Evolutionary conservation across 2,797 vertebrate species (phyloP).

Genomic region (Urosaurus nigricauda): DNA sequence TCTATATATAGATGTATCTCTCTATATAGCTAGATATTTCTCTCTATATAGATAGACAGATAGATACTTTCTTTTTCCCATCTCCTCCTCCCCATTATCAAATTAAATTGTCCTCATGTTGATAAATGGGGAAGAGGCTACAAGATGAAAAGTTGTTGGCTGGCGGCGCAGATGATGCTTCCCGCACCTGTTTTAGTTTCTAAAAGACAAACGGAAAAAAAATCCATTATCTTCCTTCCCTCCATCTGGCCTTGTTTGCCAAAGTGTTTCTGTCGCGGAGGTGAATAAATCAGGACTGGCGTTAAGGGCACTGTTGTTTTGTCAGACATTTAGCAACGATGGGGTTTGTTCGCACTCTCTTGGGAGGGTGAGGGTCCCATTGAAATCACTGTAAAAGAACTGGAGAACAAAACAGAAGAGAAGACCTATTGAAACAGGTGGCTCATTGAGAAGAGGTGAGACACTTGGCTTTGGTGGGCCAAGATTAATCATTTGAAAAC

Average conservation of each 20-base stretch:
- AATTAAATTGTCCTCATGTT: slow-evolving; percentile 28
- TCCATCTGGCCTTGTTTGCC: slow-evolving; percentile 77
- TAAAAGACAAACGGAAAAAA: slow-evolving; percentile 72
- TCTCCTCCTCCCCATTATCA: neutral
- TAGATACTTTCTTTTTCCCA: too few relatives aligned
- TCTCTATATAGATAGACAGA: too few relatives aligned
- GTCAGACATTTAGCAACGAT: too few relatives aligned
- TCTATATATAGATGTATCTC: too few relatives aligned
- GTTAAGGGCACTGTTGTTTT: slow-evolving; percentile 46
- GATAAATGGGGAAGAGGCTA: slow-evolving; percentile 56
- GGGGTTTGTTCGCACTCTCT: slow-evolving; percentile 3
- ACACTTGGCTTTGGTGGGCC: neutral
- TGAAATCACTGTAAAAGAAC: neutral
- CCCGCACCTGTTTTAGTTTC: slow-evolving; percentile 69
- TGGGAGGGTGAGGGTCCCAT: neutral
- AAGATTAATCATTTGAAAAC: neutral
- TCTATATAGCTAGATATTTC: too few relatives aligned
- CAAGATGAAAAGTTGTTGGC: slow-evolving; percentile 55
- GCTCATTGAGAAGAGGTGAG: accelerated
- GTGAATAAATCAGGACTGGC: slow-evolving; percentile 59
- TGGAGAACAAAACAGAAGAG: neutral
- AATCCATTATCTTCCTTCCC: slow-evolving; percentile 61
- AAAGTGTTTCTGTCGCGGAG: slow-evolving; percentile 64
- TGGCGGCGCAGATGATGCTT: slow-evolving; percentile 47
- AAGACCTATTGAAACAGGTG: neutral